Conservation (phyloP, 2,797 vertebrate genomes). For the Megaceryle alcyon region DNA sequence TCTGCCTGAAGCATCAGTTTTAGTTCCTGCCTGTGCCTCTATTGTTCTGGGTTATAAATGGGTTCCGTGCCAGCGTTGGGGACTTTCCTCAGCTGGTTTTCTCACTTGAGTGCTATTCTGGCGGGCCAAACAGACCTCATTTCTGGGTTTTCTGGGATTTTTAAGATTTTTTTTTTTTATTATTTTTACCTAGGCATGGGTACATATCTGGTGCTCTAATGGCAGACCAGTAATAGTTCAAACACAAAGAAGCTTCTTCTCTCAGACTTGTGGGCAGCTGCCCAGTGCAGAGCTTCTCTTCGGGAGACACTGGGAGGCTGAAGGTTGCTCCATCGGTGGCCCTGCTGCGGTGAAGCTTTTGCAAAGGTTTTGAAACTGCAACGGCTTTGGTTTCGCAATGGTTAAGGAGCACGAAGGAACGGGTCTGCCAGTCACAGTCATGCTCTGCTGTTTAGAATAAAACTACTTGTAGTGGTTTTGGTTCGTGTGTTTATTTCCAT, state of each 20-base stretch:
- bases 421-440: rapidly evolving
- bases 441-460: neutral
- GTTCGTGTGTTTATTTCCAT: neutral
- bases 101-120: neutral
- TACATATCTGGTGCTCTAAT: rapidly evolving
- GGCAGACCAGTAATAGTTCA: neutral
- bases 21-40: neutral
- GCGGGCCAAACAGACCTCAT: neutral
- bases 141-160: neutral
- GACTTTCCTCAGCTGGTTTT: neutral
- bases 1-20: neutral
- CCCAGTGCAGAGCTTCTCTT: neutral
- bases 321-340: rapidly evolving
- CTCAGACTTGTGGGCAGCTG: neutral
- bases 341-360: rapidly evolving
- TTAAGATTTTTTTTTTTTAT: neutral
- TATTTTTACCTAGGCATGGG: too few species aligned
- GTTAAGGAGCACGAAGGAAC: neutral
- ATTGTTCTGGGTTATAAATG: neutral
- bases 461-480: neutral
- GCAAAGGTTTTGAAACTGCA: neutral
- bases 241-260: neutral
- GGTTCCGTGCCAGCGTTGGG: neutral
- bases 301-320: neutral
- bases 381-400: rapidly evolving